These are phyloP conservation scores for Caenorhabditis sp. DNA, from an alignment of 2,888 invertebrate species.

Conservation along the genomic window DNA sequence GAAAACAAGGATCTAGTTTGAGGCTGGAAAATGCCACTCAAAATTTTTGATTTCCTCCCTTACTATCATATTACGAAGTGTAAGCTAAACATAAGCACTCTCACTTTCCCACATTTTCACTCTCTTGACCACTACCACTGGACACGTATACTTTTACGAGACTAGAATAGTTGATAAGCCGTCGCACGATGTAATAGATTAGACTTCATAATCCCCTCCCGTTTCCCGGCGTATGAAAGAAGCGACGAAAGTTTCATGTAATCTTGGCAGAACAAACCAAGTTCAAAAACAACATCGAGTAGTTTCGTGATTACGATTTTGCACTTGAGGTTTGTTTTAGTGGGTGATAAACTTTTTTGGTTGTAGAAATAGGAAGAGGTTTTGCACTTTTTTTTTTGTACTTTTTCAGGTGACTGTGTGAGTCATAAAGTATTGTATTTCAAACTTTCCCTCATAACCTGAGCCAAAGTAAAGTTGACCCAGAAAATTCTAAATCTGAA, in stretches of 20 bases:
- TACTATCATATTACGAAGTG: constrained; percentile 42
- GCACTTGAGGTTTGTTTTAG: constrained; percentile 31
- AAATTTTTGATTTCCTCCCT: neutral
- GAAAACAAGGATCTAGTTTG: too few relatives aligned
- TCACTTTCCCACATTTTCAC: neutral
- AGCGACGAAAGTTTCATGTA: constrained; percentile 37
- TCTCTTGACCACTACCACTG: constrained; percentile 17
- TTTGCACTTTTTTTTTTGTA: constrained; percentile 37
- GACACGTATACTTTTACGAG: constrained; percentile 13
- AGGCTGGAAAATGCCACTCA: too few relatives aligned
- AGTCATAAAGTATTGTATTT: neutral
- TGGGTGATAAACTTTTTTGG: constrained; percentile 48
- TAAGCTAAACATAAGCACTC: constrained; percentile 13
- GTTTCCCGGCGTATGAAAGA: neutral
- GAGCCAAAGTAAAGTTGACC: too few relatives aligned
- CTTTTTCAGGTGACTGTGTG: constrained; percentile 12
- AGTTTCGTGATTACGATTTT: neutral
- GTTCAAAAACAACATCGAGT: neutral
- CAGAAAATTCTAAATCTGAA: constrained; percentile 5
- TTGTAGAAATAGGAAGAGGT: neutral
- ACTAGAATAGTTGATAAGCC: constrained; percentile 24
- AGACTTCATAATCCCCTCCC: constrained; percentile 38
- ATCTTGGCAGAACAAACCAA: constrained; percentile 30
- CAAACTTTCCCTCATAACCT: neutral
- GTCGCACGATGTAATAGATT: constrained; percentile 21